phyloP scores from a whole-genome alignment of 2,888 invertebrate species.

The Ichneumon xanthorius region DNA sequence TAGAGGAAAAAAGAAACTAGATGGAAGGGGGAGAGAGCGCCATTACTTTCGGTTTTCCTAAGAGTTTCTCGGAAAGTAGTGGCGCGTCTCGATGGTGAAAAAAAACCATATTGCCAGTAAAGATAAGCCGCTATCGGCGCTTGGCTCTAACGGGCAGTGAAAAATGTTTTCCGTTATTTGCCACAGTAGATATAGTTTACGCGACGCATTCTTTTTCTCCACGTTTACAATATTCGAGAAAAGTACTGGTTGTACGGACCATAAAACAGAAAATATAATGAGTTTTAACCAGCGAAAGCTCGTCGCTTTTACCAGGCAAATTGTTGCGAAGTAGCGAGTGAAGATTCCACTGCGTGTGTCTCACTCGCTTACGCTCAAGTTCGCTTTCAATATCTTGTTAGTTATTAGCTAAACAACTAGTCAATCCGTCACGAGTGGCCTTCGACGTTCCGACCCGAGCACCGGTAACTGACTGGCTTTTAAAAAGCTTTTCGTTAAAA shows the following conservation, averaged over 20 bases:
- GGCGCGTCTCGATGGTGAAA: background rate
- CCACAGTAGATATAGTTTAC: background rate
- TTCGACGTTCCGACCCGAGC: slow-evolving; percentile 4
- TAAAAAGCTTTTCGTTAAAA: slow-evolving; percentile 5
- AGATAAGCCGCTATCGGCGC: slow-evolving; percentile 49
- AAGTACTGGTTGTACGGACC: slow-evolving; percentile 31
- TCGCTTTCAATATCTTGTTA: slow-evolving; percentile 19
- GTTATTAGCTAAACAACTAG: slow-evolving; percentile 56
- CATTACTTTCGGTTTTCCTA: slow-evolving; percentile 45
- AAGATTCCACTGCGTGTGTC: background rate
- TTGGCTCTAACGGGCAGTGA: slow-evolving; percentile 19
- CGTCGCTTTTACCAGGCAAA: slow-evolving; percentile 42
- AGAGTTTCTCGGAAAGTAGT: slow-evolving; percentile 45
- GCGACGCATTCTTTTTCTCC: slow-evolving; percentile 2
- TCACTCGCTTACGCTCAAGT: background rate
- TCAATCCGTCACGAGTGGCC: slow-evolving; percentile 55
- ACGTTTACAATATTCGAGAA: slow-evolving; percentile 36
- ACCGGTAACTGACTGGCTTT: background rate
- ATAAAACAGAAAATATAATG: slow-evolving; percentile 44
- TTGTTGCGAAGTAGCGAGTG: slow-evolving; percentile 16
- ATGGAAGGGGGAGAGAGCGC: background rate
- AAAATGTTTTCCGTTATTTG: slow-evolving; percentile 5
- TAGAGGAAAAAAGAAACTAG: slow-evolving; percentile 2
- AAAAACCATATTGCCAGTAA: slow-evolving; percentile 38
- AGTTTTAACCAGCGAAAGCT: slow-evolving; percentile 51